Evolutionary conservation across 2,888 invertebrate species (phyloP).

Genomic region (Heteromurus nitidus): DNA sequence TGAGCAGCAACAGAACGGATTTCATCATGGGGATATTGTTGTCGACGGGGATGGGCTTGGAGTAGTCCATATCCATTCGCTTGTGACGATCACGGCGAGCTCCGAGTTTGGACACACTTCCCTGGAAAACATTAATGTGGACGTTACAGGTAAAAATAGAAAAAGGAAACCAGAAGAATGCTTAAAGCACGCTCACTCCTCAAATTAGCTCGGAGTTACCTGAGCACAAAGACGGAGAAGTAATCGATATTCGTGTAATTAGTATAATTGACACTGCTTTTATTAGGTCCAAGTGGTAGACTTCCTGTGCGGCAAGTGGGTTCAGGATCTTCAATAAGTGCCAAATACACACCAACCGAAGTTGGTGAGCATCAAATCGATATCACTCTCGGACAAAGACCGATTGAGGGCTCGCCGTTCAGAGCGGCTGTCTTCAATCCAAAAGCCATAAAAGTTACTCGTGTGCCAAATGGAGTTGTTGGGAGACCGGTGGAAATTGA

Average conservation of each 20-base stretch:
- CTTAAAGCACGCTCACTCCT: background rate
- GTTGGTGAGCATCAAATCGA: constrained; percentile 79
- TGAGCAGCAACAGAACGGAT: constrained; percentile 70
- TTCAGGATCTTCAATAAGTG: constrained; percentile 74
- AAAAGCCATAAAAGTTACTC: constrained; percentile 80
- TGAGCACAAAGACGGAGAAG: no score
- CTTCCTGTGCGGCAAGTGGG: constrained; percentile 72
- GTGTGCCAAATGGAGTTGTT: constrained; percentile 89
- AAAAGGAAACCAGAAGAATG: no score
- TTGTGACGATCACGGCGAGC: constrained; percentile 79
- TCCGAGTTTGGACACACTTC: constrained; percentile 75
- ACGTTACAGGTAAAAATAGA: constrained; percentile 57
- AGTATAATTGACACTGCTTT: constrained; percentile 24
- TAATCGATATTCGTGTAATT: no score
- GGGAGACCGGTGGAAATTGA: constrained; percentile 97
- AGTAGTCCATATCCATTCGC: constrained; percentile 79
- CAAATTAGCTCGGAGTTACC: background rate
- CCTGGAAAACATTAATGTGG: constrained; percentile 74
- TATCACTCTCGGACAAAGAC: constrained; percentile 76
- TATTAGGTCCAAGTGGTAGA: constrained; percentile 71
- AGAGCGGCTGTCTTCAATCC: constrained; percentile 74
- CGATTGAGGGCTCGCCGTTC: constrained; percentile 76
- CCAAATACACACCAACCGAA: constrained; percentile 78
- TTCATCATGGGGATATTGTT: constrained; percentile 76
- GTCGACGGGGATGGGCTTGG: constrained; percentile 81